Conservation (phyloP, 2,113 vertebrate genomes). For the Pyrgilauda ruficollis region DNA sequence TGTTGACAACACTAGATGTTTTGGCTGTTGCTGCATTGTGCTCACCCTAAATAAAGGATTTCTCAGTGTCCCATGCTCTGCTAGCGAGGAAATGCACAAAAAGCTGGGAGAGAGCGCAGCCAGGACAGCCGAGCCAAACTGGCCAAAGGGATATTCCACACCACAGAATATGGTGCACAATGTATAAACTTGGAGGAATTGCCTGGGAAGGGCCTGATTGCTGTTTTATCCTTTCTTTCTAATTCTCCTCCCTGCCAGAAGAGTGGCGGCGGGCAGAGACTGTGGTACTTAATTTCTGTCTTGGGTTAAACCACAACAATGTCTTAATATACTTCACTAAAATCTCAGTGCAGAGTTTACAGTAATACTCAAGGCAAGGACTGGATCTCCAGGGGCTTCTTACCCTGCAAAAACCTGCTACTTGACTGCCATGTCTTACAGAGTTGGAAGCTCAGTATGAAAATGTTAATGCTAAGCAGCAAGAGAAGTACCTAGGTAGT, state of each 20-base stretch:
- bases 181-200: accelerated
- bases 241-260: neutral
- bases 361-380: neutral
- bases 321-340: neutral
- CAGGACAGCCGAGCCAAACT: neutral
- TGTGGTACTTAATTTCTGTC: neutral
- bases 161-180: neutral
- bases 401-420: neutral
- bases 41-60: neutral
- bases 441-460: neutral
- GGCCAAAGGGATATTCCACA: neutral
- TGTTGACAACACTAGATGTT: neutral
- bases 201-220: neutral
- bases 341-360: neutral
- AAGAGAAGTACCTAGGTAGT: neutral
- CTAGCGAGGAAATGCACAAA: neutral
- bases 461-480: neutral
- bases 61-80: neutral
- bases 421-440: neutral
- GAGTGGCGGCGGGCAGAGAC: neutral
- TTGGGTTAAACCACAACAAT: neutral
- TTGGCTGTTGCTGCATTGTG: neutral
- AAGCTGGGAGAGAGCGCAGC: neutral
- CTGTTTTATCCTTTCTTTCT: neutral
- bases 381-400: neutral